Base-by-base conservation (phyloP, 2,113 vertebrate species). In the Acanthochromis polyacanthus region DNA sequence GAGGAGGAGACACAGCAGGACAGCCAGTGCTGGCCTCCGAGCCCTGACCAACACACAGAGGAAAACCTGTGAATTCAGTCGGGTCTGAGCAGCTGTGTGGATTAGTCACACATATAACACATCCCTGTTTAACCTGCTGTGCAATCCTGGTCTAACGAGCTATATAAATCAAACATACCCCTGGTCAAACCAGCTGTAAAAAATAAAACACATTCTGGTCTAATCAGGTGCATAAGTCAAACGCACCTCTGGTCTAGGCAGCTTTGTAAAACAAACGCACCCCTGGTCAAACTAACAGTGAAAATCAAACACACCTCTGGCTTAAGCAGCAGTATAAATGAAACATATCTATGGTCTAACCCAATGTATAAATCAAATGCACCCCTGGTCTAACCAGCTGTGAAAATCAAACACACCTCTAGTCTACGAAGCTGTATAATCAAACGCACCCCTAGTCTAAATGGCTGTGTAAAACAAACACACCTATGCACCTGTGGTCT, bases 101-200 rank as follows among this genome's bases (percentile, higher is more conserved):
- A 74, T 43, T n/a, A 75, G 51, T 66, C 38, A 30, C 4, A 30
- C 30, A 30, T 4, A 30, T 30, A 0, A 30, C 30, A 30, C 61
- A 57, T 25, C 10, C 1, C 55, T 23, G 20, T 38, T 14, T 50
- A 3, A 57, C 36, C 22, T 14, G 17, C 1, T 28, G 80, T 81
- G 15, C 93, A 99, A 97, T 98, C 98, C 79, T 99, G 98, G 30
- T 25, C 25, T 25, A 25, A 25, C 25, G 3, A 25, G 25, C 25
- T 25, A 25, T 25, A 25, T 25, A 30, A 30, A 30, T 30, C 30
- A 30, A 6, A 30, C 30, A 30, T 5, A 6, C 30, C 30, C 30
- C 30, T 30, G 20, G 1, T 50, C 19, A 40, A 4, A 51, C n/a
- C 14, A 15, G 17, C 1, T 28, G 50, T 30, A 0, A 20, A 25